phyloP scores from a whole-genome alignment of 2,888 invertebrate species.

The Aspidiotus destructor region DNA sequence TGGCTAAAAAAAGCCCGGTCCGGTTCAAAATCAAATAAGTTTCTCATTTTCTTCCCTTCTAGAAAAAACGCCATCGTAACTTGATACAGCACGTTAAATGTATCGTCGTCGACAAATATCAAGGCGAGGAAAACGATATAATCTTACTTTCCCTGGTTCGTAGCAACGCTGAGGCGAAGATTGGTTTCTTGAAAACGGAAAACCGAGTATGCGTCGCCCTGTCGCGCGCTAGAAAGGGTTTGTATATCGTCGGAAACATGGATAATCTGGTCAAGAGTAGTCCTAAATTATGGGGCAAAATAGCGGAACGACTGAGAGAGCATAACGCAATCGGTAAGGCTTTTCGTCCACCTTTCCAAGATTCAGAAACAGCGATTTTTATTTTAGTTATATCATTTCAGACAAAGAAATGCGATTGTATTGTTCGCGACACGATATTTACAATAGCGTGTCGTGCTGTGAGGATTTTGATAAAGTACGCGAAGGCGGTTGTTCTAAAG shows the following conservation, averaged over 20 bases:
- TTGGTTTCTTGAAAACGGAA: conserved; percentile 59
- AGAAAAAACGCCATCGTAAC: not conserved
- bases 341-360: conserved; percentile 5
- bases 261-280: conserved; percentile 48
- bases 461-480: conserved; percentile 40
- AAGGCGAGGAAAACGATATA: conserved; percentile 71
- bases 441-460: conserved; percentile 41
- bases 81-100: conserved; percentile 42
- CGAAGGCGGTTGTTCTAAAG: conserved; percentile 53
- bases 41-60: conserved; percentile 7
- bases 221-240: conserved; percentile 58
- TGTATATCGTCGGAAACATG: conserved; percentile 69
- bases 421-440: conserved; percentile 47
- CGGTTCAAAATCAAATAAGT: too few relatives aligned
- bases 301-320: conserved; percentile 45
- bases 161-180: conserved; percentile 55
- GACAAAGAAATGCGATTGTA: conserved; percentile 40
- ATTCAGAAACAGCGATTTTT: not conserved
- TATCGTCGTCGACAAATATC: conserved; percentile 66
- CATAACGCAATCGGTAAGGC: conserved; percentile 48
- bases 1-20: too few relatives aligned
- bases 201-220: conserved; percentile 70
- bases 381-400: conserved; percentile 3
- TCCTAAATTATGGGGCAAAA: conserved; percentile 49
- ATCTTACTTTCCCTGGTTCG: conserved; percentile 69